Conservation (phyloP, 1,140 invertebrate genomes). For the Zophobas atratus region DNA sequence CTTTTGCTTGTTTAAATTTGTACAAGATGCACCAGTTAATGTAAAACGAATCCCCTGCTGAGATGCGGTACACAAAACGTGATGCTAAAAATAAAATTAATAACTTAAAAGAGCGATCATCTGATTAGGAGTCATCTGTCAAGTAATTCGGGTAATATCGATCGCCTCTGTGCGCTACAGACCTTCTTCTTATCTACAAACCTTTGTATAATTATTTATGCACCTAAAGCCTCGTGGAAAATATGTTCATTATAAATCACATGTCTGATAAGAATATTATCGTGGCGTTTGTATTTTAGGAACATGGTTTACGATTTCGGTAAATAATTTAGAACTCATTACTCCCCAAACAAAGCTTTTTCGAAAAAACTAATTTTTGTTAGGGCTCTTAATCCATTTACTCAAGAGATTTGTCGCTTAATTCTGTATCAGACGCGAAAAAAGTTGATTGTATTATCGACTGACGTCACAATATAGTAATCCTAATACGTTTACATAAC, state of each 20-base stretch:
- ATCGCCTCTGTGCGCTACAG: neutral
- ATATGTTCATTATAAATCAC: conserved; percentile 21
- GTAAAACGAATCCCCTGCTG: conserved; percentile 8
- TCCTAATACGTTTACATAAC: too few relatives aligned
- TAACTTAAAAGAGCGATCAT: conserved; percentile 1
- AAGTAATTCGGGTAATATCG: conserved; percentile 6
- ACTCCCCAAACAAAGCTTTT: too few relatives aligned
- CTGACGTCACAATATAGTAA: too few relatives aligned
- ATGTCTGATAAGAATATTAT: conserved; percentile 24
- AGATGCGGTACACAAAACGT: neutral
- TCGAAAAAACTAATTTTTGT: too few relatives aligned
- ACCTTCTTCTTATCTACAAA: conserved; percentile 2
- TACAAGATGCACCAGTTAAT: conserved; percentile 13
- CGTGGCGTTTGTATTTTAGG: conserved; percentile 10
- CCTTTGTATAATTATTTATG: conserved; percentile 6
- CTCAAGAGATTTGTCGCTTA: too few relatives aligned
- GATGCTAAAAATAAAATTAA: conserved; percentile 30
- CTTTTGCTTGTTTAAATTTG: neutral
- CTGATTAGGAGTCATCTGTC: conserved; percentile 8
- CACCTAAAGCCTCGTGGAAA: neutral
- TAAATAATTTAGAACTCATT: neutral
- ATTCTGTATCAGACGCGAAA: too few relatives aligned
- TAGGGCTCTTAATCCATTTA: too few relatives aligned
- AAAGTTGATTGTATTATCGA: too few relatives aligned
- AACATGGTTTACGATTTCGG: conserved; percentile 17